Evolutionary conservation across 2,888 invertebrate species (phyloP), one percentile per base, ranked within the genome.

Genomic region (Melipona bicolor): DNA sequence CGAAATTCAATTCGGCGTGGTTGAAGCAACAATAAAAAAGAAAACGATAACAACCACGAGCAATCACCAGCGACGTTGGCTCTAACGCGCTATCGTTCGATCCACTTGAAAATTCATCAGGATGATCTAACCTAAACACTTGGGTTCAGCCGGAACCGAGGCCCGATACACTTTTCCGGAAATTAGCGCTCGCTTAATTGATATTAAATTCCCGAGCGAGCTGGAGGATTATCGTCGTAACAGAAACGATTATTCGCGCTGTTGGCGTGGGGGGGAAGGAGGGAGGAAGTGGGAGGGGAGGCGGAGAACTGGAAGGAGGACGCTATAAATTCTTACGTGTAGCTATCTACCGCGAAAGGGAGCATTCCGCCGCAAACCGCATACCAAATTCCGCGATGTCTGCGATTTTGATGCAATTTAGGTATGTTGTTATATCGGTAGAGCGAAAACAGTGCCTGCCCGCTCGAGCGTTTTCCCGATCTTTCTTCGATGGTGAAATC

Each of bases 371-470:
- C 43, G 52, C 82, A 77, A 65, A 82, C 71, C 82, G 78, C 74
- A 75, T 82, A 59, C 78, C 74, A 74, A 78, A 84, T 84, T 82
- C 84, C 84, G 43, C 77, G 77, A 81, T 83, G 77, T 82, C 82
- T 84, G 67, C 78, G 83, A 82, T 82, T 82, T 82, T 82, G 61
- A 71, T 78, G 67, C 78, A 82, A 78, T 81, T 82, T 82, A 62
- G 70, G 67, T 67, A 74, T 62, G 73, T 74, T 81, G 72, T 59
- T 77, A 59, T 77, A 73, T 74, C 70, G 65, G 24, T 21, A 32
- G 50, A 61, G 13, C 15, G 68, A 77, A 73, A 81, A 83, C 72
- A 64, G 43, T 49, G 49, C 32, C 62, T 9, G 13, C 13, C 11
- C 5, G 13, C 32, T 0, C 27, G 43, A 36, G 49, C 19, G 21